phyloP scores from a whole-genome alignment of 2,113 vertebrate species.

The Aptenodytes patagonicus region DNA sequence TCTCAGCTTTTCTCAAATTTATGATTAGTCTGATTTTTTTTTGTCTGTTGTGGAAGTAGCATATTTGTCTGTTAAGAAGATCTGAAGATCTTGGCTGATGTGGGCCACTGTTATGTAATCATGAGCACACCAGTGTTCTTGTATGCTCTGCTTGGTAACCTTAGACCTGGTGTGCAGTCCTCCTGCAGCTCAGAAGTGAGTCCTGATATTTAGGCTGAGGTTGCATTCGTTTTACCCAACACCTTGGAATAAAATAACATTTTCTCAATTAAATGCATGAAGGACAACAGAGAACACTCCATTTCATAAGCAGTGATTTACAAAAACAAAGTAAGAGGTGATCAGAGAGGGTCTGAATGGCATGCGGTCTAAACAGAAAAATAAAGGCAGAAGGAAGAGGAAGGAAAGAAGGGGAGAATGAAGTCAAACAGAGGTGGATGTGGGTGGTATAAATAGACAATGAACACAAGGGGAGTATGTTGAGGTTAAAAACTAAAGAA shows the following conservation, averaged over 20 bases:
- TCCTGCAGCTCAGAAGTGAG: background rate
- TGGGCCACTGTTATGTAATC: background rate
- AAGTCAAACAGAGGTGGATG: background rate
- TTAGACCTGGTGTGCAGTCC: background rate
- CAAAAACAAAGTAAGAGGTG: background rate
- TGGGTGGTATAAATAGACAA: background rate
- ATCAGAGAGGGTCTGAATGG: background rate
- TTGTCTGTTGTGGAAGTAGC: background rate
- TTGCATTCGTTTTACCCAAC: background rate
- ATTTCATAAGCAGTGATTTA: background rate
- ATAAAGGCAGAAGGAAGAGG: background rate
- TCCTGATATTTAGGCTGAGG: background rate
- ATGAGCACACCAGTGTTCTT: background rate
- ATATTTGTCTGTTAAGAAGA: background rate
- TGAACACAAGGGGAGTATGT: background rate
- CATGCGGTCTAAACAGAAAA: background rate
- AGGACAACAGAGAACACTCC: background rate
- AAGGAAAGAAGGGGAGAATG: background rate
- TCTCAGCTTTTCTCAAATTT: background rate
- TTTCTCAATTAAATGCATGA: background rate
- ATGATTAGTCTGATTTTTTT: background rate
- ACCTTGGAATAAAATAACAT: background rate
- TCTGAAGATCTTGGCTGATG: background rate
- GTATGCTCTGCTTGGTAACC: background rate
- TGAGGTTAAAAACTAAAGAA: background rate